Conservation (phyloP, 2,888 invertebrate genomes). For the Brachylomia viminalis region DNA sequence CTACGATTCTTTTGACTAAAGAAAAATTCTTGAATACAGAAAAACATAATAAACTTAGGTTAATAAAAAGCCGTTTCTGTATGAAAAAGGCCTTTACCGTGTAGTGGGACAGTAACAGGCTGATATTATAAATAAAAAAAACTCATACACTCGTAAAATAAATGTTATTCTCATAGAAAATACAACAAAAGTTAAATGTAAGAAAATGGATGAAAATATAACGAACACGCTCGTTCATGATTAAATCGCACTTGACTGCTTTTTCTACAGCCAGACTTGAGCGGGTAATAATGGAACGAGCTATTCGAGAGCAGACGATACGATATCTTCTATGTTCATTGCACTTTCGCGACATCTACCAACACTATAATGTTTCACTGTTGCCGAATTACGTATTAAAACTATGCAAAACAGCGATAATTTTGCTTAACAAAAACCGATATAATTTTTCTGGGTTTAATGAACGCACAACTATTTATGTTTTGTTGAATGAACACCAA, state of each 20-base stretch:
- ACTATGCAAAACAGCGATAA: slow-evolving; percentile 35
- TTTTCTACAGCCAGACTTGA: slow-evolving; percentile 58
- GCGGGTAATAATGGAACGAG: slow-evolving; percentile 71
- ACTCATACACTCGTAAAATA: not conserved
- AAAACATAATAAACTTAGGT: not conserved
- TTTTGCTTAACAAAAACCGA: slow-evolving; percentile 50
- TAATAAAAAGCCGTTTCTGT: not conserved
- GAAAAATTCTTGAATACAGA: not conserved
- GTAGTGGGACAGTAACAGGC: not conserved
- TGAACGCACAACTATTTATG: slow-evolving; percentile 35
- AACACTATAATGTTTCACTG: slow-evolving; percentile 41
- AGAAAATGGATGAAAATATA: slow-evolving; percentile 49
- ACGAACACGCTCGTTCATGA: slow-evolving; percentile 55
- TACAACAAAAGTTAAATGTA: slow-evolving; percentile 26
- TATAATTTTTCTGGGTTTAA: slow-evolving; percentile 46
- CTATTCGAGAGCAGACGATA: slow-evolving; percentile 70
- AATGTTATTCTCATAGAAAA: slow-evolving; percentile 24
- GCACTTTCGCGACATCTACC: slow-evolving; percentile 63
- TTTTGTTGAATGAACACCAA: slow-evolving; percentile 44
- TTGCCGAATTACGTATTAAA: slow-evolving; percentile 39
- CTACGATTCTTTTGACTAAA: not conserved
- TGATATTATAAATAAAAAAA: not conserved
- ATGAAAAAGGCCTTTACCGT: not conserved
- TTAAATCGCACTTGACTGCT: slow-evolving; percentile 68
- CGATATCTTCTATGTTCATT: slow-evolving; percentile 61